A percentile compares a stretch with the other conserved stretches of the same genome.
These are phyloP conservation scores for Stegodyphus dumicola DNA, from an alignment of 1,140 invertebrate species.

Conservation along the genomic window DNA sequence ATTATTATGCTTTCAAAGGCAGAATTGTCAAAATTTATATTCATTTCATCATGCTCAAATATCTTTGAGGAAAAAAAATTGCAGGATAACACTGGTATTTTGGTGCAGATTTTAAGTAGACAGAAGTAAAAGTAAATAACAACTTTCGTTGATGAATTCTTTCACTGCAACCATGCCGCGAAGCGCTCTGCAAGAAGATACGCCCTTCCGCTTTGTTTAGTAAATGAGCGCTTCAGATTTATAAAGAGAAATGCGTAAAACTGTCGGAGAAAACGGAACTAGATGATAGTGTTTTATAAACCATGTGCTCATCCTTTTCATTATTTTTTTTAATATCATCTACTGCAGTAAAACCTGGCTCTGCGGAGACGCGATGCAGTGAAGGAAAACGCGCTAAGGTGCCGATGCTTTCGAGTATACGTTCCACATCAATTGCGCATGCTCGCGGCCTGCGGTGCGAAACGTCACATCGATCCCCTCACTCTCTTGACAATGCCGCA, in stretches of 20 bases:
- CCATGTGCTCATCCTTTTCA: too few species aligned
- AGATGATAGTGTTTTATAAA: not conserved
- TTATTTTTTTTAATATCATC: too few species aligned
- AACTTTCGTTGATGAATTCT: not conserved
- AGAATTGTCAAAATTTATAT: too few species aligned
- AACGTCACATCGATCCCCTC: not conserved
- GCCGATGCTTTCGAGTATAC: not conserved
- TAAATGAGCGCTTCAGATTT: too few species aligned
- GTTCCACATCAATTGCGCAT: not conserved
- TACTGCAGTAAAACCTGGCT: not conserved
- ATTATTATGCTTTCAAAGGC: too few species aligned
- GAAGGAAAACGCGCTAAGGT: slow-evolving; percentile 20
- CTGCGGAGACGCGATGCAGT: not conserved
- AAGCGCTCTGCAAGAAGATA: not conserved
- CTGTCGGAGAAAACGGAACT: not conserved
- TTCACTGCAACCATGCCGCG: not conserved
- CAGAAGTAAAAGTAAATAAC: too few species aligned
- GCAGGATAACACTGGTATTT: too few species aligned
- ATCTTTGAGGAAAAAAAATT: too few species aligned
- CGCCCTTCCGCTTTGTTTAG: too few species aligned
- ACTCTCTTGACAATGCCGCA: too few species aligned
- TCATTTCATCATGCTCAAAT: too few species aligned
- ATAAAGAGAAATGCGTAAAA: not conserved
- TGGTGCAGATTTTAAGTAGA: too few species aligned
- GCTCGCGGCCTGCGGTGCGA: not conserved